Evolutionary conservation across 1,140 invertebrate species (phyloP), one percentile per base, ranked within the genome.

Genomic region (Pseudomyrmex pallidus): DNA sequence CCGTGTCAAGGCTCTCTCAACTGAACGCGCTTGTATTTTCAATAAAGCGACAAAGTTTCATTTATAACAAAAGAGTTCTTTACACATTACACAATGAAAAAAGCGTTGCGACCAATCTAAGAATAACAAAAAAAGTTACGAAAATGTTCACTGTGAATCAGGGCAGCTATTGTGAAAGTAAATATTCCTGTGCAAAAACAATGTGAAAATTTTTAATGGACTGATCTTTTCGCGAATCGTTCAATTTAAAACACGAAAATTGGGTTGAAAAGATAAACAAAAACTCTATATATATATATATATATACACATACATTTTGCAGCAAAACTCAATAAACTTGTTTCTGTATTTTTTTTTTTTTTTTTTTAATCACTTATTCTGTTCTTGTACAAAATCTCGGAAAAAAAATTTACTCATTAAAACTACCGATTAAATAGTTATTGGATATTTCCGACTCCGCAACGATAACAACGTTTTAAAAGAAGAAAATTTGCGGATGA

Each of bases 1-100:
- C 17, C 12, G 63, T 87, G 85, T 87, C 85, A 84, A 87, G 67
- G 62, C 85, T 84, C 20, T 84, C 20, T 50, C 7, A 54, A 8
- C n/a, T 82, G 35, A 12, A 56, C 46, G 13, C 52, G 25, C 35
- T 52, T 35, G 54, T 50, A 44, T 83, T 56, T 46, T 44, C 72
- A 46, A 52, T 54, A 46, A 67, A 83, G 20, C 12, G 17, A 20
- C 22, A 74, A 56, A 68, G 63, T 67, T 86, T 67, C 44, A n/a
- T 48, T 56, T 59, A 22, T 12, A 22, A 13, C 44, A 62, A 67
- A 82, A 62, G 62, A 35, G 70, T 73, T 63, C 22, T 46, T 74
- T 67, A 20, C 50, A 46, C 44, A 25, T 48, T n/a, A n/a, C 13
- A 25, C n/a, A 22, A 62, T 12, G 9, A 52, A 22, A 5, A 25